phyloP scores from a whole-genome alignment of 2,113 vertebrate species.

The Eurystomus gularis region DNA sequence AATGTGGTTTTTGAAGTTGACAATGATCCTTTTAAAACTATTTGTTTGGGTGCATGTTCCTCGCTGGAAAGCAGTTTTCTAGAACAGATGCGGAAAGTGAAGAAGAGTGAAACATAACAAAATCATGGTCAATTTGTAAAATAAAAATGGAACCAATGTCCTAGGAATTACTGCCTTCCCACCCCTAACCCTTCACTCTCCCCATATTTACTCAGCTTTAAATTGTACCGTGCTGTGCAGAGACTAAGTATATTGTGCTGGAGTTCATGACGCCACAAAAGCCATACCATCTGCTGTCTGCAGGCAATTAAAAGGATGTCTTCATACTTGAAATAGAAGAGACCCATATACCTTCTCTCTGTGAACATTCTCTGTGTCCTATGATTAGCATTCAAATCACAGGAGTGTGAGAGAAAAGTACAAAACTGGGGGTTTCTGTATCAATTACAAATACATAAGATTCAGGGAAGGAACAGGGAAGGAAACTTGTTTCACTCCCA shows the following conservation, averaged over 20 bases:
- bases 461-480: background rate
- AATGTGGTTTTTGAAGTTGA: background rate
- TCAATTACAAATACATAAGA: background rate
- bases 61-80: background rate
- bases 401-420: background rate
- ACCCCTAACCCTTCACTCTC: background rate
- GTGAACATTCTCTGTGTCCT: background rate
- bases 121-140: background rate
- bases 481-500: background rate
- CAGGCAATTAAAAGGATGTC: background rate
- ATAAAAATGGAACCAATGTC: background rate
- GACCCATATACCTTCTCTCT: background rate
- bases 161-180: background rate
- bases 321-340: background rate
- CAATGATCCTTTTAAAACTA: background rate
- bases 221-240: background rate
- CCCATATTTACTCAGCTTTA: background rate
- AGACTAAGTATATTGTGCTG: background rate
- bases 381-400: background rate
- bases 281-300: slow-evolving; percentile 26
- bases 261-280: background rate
- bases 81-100: background rate
- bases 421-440: background rate
- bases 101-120: background rate
- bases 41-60: background rate